These are phyloP conservation scores for Shinisaurus crocodilurus DNA, from an alignment of 2,113 vertebrate species.

Conservation along the genomic window DNA sequence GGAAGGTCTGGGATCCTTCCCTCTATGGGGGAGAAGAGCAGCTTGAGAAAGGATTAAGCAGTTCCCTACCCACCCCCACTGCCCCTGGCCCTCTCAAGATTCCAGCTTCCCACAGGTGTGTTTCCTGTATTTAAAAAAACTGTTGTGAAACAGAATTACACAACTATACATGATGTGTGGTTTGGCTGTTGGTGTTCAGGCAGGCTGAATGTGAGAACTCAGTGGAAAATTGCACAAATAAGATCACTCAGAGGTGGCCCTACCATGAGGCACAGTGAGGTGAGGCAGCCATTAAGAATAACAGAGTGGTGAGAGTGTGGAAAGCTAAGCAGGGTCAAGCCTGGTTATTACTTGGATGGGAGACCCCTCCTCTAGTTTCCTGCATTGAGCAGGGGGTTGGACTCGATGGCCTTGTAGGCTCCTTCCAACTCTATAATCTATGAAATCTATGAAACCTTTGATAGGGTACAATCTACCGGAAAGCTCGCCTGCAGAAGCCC, in stretches of 20 bases:
- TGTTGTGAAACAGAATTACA: too few relatives aligned
- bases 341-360: too few relatives aligned
- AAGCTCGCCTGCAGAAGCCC: background rate
- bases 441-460: too few relatives aligned
- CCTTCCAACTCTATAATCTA: too few relatives aligned
- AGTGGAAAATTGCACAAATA: conserved; percentile 29
- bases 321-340: too few relatives aligned
- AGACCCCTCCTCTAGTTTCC: too few relatives aligned
- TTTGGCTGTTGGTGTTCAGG: background rate
- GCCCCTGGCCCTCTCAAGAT: background rate
- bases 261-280: conserved; percentile 13
- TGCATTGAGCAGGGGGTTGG: too few relatives aligned
- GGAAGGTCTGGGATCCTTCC: background rate
- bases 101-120: background rate
- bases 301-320: background rate
- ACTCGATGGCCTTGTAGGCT: too few relatives aligned
- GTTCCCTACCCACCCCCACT: background rate
- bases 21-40: background rate
- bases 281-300: background rate
- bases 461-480: background rate
- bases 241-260: conserved; percentile 43
- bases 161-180: too few relatives aligned
- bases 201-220: background rate
- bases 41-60: background rate
- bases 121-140: background rate